Evolutionary conservation across 1,140 invertebrate genomes (phyloP).

Genomic region (Pollicipes pollicipes): DNA sequence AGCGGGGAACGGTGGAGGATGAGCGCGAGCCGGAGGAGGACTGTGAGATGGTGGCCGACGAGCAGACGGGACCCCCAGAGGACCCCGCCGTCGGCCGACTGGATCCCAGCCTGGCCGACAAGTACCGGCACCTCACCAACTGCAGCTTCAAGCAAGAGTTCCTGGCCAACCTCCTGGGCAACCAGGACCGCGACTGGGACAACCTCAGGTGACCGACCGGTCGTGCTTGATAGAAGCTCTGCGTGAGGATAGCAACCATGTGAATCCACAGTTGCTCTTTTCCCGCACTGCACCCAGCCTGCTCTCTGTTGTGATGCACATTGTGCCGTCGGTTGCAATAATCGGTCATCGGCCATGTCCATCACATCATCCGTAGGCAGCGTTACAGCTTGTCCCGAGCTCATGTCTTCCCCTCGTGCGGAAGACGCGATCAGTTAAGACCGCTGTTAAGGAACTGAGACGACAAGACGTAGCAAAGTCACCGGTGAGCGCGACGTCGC

Average conservation of each 20-base stretch:
- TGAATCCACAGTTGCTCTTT: too few species aligned
- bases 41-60: not conserved
- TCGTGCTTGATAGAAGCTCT: not conserved
- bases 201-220: not conserved
- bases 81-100: not conserved
- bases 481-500: too few species aligned
- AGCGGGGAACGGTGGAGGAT: too few species aligned
- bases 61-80: not conserved
- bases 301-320: not conserved
- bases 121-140: conserved; percentile 8
- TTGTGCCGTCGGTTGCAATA: conserved; percentile 3
- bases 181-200: conserved; percentile 12
- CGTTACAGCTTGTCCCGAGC: not conserved
- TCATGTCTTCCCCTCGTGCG: too few species aligned
- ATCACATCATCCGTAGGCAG: not conserved
- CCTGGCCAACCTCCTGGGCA: conserved; percentile 16
- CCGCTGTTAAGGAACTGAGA: too few species aligned
- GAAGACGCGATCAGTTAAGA: too few species aligned
- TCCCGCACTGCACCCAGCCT: too few species aligned
- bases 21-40: not conserved
- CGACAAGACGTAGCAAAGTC: too few species aligned
- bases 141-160: conserved; percentile 16
- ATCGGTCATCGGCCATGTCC: not conserved
- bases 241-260: too few species aligned
- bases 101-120: not conserved